Evolutionary conservation across 2,888 invertebrate genomes (phyloP), one percentile per base, ranked within the genome.

Genomic region (Brachylomia viminalis): DNA sequence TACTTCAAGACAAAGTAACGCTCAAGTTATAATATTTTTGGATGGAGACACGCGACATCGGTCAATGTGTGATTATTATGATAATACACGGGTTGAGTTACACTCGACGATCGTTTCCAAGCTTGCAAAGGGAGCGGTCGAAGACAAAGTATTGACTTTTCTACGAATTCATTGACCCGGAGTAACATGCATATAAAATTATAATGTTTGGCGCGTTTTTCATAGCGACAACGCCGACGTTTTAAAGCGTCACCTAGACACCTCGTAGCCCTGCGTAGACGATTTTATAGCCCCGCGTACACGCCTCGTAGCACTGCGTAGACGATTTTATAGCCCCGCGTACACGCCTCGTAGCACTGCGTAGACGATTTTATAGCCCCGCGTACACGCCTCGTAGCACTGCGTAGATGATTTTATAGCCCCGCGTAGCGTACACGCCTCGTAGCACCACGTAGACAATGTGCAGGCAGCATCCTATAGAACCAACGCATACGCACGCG

Each of bases 21-120:
- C 30, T 61, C 1, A 38, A 72, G 15, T 17, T 52, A 71, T 33
- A 78, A 49, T 79, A 49, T 66, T 80, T 61, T 30, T 61, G 20
- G 11, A 49, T 8, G n/a, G 15, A 15, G 64, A 68, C 78, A 77
- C 67, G 68, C 59, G 77, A 64, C 64, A 23, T 30, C 17, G 5
- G 20, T 65, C 59, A 72, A 65, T 45, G 64, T 67, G 17, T 33
- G 54, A 33, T 80, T 82, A 62, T 76, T 80, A 70, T 80, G 61
- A 70, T 38, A 52, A 80, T 33, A 56, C 49, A 30, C 8, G n/a
- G 6, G 15, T 67, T 20, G n/a, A 20, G n/a, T 42, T 23, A 54
- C 20, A 27, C 20, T n/a, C 23, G 42, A 20, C 20, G n/a, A n/a
- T 42, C 30, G 30, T 65, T 23, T 38, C 20, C 11, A n/a, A n/a